A percentile compares a stretch with the other conserved stretches of the same genome.
These are phyloP conservation scores for Ahaetulla prasina DNA, from an alignment of 2,113 vertebrate genomes.

Conservation along the genomic window DNA sequence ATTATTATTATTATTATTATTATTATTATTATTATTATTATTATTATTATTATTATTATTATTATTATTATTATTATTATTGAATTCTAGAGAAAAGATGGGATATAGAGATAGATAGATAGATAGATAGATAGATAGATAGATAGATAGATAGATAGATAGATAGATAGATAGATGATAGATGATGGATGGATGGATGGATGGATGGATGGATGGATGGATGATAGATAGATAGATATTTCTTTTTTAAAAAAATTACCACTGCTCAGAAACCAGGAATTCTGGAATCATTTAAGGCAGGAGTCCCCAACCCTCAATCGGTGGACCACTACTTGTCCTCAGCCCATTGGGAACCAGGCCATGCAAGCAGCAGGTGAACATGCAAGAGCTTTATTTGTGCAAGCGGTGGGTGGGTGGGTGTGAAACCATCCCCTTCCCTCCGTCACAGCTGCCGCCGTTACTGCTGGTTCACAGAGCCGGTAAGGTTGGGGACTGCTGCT, in stretches of 20 bases:
- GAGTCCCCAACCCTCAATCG: not conserved
- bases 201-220: too few species aligned
- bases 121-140: too few species aligned
- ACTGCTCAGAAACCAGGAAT: not conserved
- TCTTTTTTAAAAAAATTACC: not conserved
- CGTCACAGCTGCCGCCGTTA: accelerated
- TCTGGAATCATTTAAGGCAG: not conserved
- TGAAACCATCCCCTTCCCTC: not conserved
- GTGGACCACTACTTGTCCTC: not conserved
- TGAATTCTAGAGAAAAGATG: not conserved
- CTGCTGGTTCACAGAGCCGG: not conserved
- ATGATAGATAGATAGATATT: too few species aligned
- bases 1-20: too few species aligned
- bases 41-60: too few species aligned
- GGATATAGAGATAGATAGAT: too few species aligned
- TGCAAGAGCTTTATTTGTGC: not conserved
- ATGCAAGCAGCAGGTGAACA: not conserved
- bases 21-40: too few species aligned
- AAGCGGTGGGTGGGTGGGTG: accelerated
- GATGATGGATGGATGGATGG: too few species aligned
- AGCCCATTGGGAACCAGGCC: not conserved
- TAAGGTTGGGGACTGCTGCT: not conserved
- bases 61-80: too few species aligned
- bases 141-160: too few species aligned
- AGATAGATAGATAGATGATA: too few species aligned